These are phyloP conservation scores for Podarcis raffonei DNA, from an alignment of 2,113 vertebrate genomes.

Conservation along the genomic window DNA sequence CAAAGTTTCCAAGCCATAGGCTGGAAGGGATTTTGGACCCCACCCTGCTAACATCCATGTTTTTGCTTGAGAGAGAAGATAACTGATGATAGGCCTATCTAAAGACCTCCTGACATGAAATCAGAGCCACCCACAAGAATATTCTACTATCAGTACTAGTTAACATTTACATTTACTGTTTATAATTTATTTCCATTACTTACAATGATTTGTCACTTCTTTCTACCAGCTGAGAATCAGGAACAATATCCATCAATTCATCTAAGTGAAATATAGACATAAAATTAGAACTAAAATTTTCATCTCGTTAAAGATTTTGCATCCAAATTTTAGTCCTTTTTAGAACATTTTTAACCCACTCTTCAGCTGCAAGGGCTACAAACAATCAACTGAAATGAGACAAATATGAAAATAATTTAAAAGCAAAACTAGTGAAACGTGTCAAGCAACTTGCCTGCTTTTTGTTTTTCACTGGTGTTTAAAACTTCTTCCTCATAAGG, in stretches of 20 bases:
- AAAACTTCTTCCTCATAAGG: conserved; percentile 33
- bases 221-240: conserved; percentile 78
- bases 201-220: conserved; percentile 74
- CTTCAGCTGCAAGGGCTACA: too few relatives aligned
- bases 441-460: conserved; percentile 66
- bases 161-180: not conserved
- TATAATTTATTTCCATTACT: conserved; percentile 66
- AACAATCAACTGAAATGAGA: not conserved
- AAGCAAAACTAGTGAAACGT: conserved; percentile 12
- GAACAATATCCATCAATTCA: conserved; percentile 70
- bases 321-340: not conserved
- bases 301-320: not conserved
- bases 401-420: conserved; percentile 15
- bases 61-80: not conserved
- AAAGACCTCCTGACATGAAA: not conserved
- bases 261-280: conserved; percentile 76
- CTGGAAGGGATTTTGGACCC: not conserved
- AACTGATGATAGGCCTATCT: not conserved
- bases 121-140: not conserved
- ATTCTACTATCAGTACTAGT: not conserved
- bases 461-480: conserved; percentile 45
- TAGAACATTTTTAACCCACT: too few relatives aligned
- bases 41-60: not conserved
- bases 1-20: not conserved
- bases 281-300: conserved; percentile 23